Percentiles rank a stretch among this genome's conserved stretches.
Conservation (phyloP, 2,797 vertebrate genomes). For the Phrynocephalus forsythii region DNA sequence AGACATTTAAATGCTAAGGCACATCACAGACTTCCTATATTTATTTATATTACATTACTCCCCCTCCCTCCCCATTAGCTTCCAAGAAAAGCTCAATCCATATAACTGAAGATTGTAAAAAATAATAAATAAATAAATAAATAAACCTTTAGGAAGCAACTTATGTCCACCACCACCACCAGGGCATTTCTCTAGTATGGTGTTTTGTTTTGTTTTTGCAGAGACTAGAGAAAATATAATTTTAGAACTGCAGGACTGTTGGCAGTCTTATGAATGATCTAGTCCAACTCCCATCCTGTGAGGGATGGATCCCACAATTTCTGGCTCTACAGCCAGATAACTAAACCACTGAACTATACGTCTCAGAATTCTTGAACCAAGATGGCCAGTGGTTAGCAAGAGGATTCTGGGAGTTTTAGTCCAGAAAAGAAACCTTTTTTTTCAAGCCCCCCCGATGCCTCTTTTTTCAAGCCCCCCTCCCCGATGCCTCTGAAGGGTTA, state of each 20-base stretch:
- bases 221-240: background rate
- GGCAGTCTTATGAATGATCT: too few species aligned
- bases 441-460: background rate
- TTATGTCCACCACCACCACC: background rate
- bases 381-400: too few species aligned
- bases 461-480: background rate
- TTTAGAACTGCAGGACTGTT: too few species aligned
- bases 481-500: background rate
- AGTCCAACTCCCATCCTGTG: too few species aligned
- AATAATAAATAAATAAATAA: background rate
- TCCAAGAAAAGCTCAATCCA: constrained; percentile 54
- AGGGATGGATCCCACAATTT: too few species aligned
- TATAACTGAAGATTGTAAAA: constrained; percentile 26
- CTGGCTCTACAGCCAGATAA: too few species aligned
- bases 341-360: too few species aligned
- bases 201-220: background rate
- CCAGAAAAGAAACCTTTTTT: too few species aligned
- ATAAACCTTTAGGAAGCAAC: background rate
- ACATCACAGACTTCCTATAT: constrained; percentile 51
- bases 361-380: too few species aligned
- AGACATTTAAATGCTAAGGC: constrained; percentile 58
- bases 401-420: too few species aligned
- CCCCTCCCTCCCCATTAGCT: background rate
- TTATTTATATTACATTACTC: constrained; percentile 40
- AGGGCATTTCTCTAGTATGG: constrained; percentile 36